A percentile compares a stretch with the other conserved stretches of the same genome.
These are phyloP conservation scores for Acanthurus tractus DNA, from an alignment of 2,797 vertebrate species.

Conservation along the genomic window DNA sequence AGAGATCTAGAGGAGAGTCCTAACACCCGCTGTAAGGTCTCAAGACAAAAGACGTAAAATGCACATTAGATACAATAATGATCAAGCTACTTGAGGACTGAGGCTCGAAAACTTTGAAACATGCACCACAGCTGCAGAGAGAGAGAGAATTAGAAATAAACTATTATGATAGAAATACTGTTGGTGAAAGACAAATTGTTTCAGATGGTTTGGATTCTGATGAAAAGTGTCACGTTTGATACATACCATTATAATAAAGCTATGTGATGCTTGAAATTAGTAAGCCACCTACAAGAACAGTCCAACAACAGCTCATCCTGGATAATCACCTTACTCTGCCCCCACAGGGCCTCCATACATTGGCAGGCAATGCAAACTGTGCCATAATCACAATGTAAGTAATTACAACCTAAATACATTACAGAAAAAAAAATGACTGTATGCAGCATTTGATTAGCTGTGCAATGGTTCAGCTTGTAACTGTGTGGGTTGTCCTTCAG, in stretches of 20 bases:
- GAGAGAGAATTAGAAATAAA: neutral
- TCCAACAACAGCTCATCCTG: slow-evolving; percentile 3
- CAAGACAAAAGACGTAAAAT: neutral
- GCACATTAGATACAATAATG: neutral
- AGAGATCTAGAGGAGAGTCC: neutral
- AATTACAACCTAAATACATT: slow-evolving; percentile 43
- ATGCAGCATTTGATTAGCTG: slow-evolving; percentile 40
- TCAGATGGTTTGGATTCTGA: neutral
- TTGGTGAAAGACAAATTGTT: neutral
- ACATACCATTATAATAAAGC: neutral
- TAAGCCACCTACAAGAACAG: neutral
- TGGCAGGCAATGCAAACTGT: slow-evolving; percentile 23
- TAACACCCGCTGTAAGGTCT: neutral
- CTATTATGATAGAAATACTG: neutral
- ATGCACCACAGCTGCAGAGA: neutral
- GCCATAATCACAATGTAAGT: slow-evolving; percentile 28
- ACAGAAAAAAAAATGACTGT: slow-evolving; percentile 30
- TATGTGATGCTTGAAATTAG: slow-evolving; percentile 9
- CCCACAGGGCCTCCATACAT: slow-evolving; percentile 19
- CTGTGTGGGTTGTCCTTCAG: slow-evolving; percentile 24
- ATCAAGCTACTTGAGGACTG: neutral
- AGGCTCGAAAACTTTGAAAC: too few species aligned
- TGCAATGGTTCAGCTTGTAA: slow-evolving; percentile 45
- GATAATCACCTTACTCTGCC: neutral
- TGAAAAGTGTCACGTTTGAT: neutral